Evolutionary conservation across 2,113 vertebrate genomes (phyloP), one percentile per base, ranked within the genome.

Genomic region (Dendrocopos noguchii): DNA sequence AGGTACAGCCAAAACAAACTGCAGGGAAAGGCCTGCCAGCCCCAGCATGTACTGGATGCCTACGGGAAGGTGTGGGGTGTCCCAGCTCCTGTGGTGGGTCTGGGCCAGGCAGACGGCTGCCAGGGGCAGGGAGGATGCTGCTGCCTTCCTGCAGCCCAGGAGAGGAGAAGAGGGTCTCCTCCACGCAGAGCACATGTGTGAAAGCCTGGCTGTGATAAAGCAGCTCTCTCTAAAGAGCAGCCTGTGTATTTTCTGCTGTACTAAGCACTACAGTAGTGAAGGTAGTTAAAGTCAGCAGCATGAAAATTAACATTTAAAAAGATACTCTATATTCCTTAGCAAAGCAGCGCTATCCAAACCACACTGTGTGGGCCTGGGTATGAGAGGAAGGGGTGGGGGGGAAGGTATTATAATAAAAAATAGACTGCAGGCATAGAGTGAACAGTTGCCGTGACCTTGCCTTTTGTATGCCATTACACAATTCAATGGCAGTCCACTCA

Each of bases 401-500:
- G 91, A 89, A 96, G 97, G 96, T 92, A 97, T 95, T 95, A 95
- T 96, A 96, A 97, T 97, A 97, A 97, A 97, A 97, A 97, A 96
- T 96, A 92, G 97, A 94, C 95, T 88, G 93, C 97, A 96, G 97
- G 90, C 95, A 84, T 82, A 56, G 97, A 96, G 91, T 78, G 95
- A 96, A 90, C 96, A 87, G 96, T 96, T 93, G 90, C 97, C 81
- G 91, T 98, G 98, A 99, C 99, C 99, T 99, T 99, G 99, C 98
- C 97, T 98, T 98, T 97, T 98, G 98, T 98, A 97, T 98, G 98
- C 98, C 98, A 98, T 99, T 98, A 98, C 98, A 98, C 98, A 98
- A 98, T 99, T 98, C 98, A 98, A 97, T 98, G 98, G 98, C 98
- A 98, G 98, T 97, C 98, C 98, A 98, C 99, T 99, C 98, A 98